Evolutionary conservation across 2,888 invertebrate species (phyloP).

Genomic region (Girardia tigrina): DNA sequence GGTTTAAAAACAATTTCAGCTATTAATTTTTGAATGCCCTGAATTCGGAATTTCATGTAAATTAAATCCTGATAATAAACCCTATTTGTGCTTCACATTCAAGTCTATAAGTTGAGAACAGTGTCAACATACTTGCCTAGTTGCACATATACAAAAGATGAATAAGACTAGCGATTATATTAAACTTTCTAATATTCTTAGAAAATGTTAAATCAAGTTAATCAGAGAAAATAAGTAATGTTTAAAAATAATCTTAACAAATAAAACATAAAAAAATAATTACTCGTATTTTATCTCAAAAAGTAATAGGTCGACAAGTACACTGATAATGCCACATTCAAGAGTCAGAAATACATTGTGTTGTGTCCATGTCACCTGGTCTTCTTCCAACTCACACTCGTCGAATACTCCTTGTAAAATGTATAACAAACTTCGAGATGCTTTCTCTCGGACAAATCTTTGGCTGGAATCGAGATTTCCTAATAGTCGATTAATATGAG

Average conservation of each 20-base stretch:
- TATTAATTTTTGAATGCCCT: no score
- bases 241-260: neutral
- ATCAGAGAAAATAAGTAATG: neutral
- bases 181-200: no score
- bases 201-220: no score
- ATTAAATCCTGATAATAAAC: no score
- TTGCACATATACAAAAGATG: no score
- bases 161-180: no score
- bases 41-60: no score
- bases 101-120: no score
- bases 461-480: constrained; percentile 80
- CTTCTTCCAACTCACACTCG: constrained; percentile 77
- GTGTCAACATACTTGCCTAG: no score
- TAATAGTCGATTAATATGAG: constrained; percentile 63
- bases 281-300: constrained; percentile 72
- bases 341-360: constrained; percentile 74
- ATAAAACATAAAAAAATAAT: neutral
- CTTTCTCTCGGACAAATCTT: constrained; percentile 67
- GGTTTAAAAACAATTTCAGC: no score
- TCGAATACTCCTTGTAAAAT: constrained; percentile 62
- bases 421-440: constrained; percentile 80
- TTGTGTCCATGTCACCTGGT: constrained; percentile 69
- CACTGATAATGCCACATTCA: constrained; percentile 72
- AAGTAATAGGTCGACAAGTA: constrained; percentile 77
- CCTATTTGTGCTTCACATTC: no score